phyloP scores from a whole-genome alignment of 2,888 invertebrate species.

The Cerastoderma edule region DNA sequence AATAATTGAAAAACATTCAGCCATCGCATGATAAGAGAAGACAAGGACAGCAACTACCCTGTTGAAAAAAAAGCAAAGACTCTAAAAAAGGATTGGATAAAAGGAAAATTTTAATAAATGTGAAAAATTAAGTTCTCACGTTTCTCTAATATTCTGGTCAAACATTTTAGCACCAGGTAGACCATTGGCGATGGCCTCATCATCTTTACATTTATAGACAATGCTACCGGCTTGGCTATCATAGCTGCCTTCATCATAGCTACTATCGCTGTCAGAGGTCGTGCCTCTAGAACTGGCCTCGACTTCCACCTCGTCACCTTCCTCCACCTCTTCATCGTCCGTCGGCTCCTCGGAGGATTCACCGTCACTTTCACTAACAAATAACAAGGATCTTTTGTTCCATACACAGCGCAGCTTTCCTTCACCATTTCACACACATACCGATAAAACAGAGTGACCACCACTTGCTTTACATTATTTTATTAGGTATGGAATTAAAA shows the following conservation, averaged over 20 bases:
- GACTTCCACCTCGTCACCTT: constrained; percentile 61
- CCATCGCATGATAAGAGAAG: no score
- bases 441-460: constrained; percentile 8
- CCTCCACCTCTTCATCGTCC: constrained; percentile 57
- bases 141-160: constrained; percentile 83
- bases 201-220: constrained; percentile 82
- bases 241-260: constrained; percentile 84
- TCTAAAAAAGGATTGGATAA: no score
- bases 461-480: no score
- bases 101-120: constrained; percentile 12
- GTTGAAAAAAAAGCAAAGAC: no score
- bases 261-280: constrained; percentile 72
- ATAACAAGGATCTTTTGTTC: constrained; percentile 23
- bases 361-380: constrained; percentile 56
- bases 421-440: constrained; percentile 8
- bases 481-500: no score
- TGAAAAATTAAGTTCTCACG: constrained; percentile 69
- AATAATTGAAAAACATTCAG: no score
- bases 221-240: constrained; percentile 83
- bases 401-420: not conserved
- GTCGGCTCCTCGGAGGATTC: constrained; percentile 41
- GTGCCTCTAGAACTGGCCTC: constrained; percentile 52
- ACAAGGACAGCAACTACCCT: no score
- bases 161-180: constrained; percentile 81
- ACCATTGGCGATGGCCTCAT: constrained; percentile 81